These are phyloP conservation scores for Choristoneura fumiferana DNA, from an alignment of 1,140 invertebrate species.

Conservation along the genomic window DNA sequence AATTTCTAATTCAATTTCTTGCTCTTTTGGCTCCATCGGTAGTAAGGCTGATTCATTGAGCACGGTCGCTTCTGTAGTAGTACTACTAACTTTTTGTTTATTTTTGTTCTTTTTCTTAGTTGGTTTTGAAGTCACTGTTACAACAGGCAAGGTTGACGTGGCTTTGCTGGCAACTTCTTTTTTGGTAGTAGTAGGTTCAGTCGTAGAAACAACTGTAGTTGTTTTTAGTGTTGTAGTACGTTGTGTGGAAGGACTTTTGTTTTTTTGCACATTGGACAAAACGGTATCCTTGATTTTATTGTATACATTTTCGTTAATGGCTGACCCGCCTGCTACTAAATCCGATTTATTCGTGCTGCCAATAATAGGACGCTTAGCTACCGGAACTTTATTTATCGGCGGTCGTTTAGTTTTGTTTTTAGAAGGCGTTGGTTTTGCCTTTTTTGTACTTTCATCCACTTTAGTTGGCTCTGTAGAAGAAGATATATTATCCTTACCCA, in stretches of 20 bases:
- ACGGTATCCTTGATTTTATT: slow-evolving; percentile 77
- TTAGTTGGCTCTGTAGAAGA: slow-evolving; percentile 62
- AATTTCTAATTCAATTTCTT: slow-evolving; percentile 78
- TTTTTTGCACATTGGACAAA: slow-evolving; percentile 72
- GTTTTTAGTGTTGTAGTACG: slow-evolving; percentile 36
- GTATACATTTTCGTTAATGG: slow-evolving; percentile 74
- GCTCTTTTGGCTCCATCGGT: slow-evolving; percentile 79
- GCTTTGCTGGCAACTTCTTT: slow-evolving; percentile 37
- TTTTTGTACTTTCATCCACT: slow-evolving; percentile 53
- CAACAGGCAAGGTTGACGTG: slow-evolving; percentile 27
- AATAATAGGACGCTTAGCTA: slow-evolving; percentile 58
- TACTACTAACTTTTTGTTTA: slow-evolving; percentile 35
- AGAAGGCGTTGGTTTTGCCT: slow-evolving; percentile 49
- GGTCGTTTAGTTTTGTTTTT: slow-evolving; percentile 68
- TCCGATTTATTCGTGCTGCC: slow-evolving; percentile 75
- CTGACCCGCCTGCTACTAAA: slow-evolving; percentile 71
- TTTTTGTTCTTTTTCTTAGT: slow-evolving; percentile 67
- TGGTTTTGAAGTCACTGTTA: slow-evolving; percentile 49
- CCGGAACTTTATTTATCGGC: slow-evolving; percentile 42
- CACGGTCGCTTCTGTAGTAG: slow-evolving; percentile 40
- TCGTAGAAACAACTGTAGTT: slow-evolving; percentile 41
- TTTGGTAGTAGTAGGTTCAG: slow-evolving; percentile 48
- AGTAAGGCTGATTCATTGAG: slow-evolving; percentile 56
- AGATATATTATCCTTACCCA: slow-evolving; percentile 45
- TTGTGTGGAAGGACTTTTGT: slow-evolving; percentile 56